Evolutionary conservation across 2,888 invertebrate species (phyloP), one percentile per base, ranked within the genome.

Genomic region (Oxycera nigricornis): DNA sequence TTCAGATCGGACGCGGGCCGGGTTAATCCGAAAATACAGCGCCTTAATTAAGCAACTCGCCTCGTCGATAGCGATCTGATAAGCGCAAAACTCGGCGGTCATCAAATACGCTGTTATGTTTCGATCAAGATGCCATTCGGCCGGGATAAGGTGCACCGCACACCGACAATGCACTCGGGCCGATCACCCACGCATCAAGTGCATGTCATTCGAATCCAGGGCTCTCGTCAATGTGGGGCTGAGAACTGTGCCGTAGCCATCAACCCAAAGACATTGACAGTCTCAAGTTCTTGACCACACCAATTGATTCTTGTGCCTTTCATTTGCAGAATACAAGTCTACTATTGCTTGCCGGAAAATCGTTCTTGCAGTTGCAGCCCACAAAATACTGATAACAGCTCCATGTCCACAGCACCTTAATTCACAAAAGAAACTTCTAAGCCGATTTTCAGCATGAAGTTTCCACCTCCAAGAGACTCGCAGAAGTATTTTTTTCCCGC

Each of bases 31-130:
- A 52, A 52, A 55, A 65, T 41, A 65, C 35, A n/a, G 35, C 17
- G 61, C 55, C 74, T 76, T 76, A 76, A 76, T 76, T 76, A 76
- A 76, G 76, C 73, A 76, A 76, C 74, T 74, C 62, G 50, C 46
- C 41, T 72, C 41, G 74, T 73, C 75, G 76, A 76, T 74, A 76
- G 65, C 73, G 68, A 75, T 76, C 76, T 57, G 76, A 76, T 76
- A 76, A 68, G 68, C 20, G 62, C 55, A 62, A 31, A 62, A 46
- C 61, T 73, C 61, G 28, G 41, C 31, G 52, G 62, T 50, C 73
- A 73, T 62, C 50, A 62, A 59, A 62, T 30, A 50, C 41, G 35
- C 39, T 30, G 55, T 62, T 14, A 30, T 41, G 22, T 41, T 57
- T 46, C 20, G 39, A 52, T 73, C 50, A 31, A 41, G 62, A 41